phyloP scores from a whole-genome alignment of 2,113 vertebrate species.

The Forbesichthys agassizii region DNA sequence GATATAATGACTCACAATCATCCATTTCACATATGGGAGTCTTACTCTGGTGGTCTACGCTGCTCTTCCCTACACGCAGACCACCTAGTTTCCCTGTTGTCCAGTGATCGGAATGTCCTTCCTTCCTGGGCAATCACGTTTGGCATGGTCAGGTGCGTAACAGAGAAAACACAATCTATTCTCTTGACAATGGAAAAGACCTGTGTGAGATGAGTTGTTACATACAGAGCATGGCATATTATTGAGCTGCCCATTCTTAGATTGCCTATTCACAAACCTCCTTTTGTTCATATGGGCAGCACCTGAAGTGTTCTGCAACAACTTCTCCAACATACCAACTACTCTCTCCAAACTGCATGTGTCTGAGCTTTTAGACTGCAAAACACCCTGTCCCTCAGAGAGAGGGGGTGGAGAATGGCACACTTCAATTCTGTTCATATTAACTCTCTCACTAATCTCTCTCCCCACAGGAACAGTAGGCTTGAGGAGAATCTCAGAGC shows the following conservation, averaged over 20 bases:
- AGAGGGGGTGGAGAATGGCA: background rate
- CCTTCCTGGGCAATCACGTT: background rate
- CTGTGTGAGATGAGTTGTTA: background rate
- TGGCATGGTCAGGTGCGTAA: background rate
- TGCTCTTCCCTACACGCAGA: background rate
- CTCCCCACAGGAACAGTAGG: background rate
- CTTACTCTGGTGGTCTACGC: background rate
- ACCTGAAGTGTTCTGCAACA: background rate
- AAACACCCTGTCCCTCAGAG: background rate
- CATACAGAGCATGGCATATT: background rate
- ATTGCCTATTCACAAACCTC: too few species aligned
- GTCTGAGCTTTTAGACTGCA: background rate
- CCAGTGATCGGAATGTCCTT: background rate
- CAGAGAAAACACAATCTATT: background rate
- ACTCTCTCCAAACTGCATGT: background rate
- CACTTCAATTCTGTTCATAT: background rate
- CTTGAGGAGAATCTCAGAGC: background rate
- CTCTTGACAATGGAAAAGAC: background rate
- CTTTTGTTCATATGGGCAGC: too few species aligned
- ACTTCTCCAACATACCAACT: background rate
- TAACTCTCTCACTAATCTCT: background rate
- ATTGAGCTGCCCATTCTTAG: background rate
- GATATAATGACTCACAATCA: background rate
- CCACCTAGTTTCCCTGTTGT: background rate
- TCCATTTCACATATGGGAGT: background rate